Evolutionary conservation across 2,888 invertebrate species (phyloP), one percentile per base, ranked within the genome.

Genomic region (Ophion ellenae): DNA sequence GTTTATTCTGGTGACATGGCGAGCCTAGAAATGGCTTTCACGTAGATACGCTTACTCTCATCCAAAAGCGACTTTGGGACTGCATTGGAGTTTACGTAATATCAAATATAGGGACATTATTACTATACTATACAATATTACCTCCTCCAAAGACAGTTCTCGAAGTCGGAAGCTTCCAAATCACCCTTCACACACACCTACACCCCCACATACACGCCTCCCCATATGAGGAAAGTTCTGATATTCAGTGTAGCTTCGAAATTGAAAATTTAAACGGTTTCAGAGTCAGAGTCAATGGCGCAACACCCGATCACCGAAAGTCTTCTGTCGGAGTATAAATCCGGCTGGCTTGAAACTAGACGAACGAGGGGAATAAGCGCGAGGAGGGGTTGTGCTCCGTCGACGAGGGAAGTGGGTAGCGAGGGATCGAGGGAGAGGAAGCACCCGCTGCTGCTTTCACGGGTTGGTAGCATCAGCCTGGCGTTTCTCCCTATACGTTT

Each of bases 281-380:
- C 90, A 92, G 92, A 89, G 89, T 63, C 90, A 92, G 85, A 89
- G 90, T 53, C 89, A 90, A 81, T 90, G 91, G 92, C 89, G 91
- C 82, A 90, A 88, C 83, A 90, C 90, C 81, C 89, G 90, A 88
- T 90, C 90, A 80, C 91, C 91, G 61, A 91, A 90, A 88, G 88
- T 88, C 77, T 91, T 90, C 85, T 90, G 89, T 86, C 92, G 91
- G 77, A 89, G 88, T 79, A 89, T 91, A 84, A 89, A 89, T 74
- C 86, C 87, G 36, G 86, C 81, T 86, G 84, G 71, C 77, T 64
- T 77, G 84, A 81, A 90, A 89, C 70, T 88, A 88, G 84, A 83
- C 78, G 80, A 76, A 53, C 59, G 79, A 64, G 64, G 61, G 69
- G 83, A 84, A 86, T 87, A 86, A 87, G 80, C 78, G 67, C 9